phyloP scores from a whole-genome alignment of 2,888 invertebrate species.

The Onthophagus sagittarius region DNA sequence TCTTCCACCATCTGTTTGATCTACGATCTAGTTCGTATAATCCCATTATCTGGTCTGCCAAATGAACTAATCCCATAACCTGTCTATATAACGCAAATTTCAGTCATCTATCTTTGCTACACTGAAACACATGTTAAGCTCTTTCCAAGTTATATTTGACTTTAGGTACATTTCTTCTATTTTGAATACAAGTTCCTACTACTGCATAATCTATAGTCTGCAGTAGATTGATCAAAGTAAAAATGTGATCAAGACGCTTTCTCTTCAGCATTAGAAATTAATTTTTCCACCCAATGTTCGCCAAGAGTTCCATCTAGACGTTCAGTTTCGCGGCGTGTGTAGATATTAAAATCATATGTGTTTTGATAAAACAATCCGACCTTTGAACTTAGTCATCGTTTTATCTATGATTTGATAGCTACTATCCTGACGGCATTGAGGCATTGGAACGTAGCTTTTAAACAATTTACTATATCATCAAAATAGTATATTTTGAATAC shows the following conservation, averaged over 20 bases:
- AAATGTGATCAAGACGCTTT: slow-evolving; percentile 4
- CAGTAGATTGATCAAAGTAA: slow-evolving; percentile 26
- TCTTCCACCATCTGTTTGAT: slow-evolving; percentile 23
- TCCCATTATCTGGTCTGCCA: background rate
- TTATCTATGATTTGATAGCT: slow-evolving; percentile 16
- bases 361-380: background rate
- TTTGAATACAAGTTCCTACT: slow-evolving; percentile 26
- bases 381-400: slow-evolving; percentile 20
- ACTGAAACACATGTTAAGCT: slow-evolving; percentile 27
- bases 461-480: too few species aligned
- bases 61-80: slow-evolving; percentile 14
- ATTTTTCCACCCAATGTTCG: slow-evolving; percentile 27
- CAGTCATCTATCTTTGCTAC: slow-evolving; percentile 25
- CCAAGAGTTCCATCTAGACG: slow-evolving; percentile 23
- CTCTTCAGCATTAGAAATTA: slow-evolving; percentile 24
- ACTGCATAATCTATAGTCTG: slow-evolving; percentile 25
- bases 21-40: slow-evolving; percentile 17
- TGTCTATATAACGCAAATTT: slow-evolving; percentile 13
- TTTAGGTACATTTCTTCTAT: slow-evolving; percentile 8
- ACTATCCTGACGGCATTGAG: slow-evolving; percentile 22
- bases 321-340: slow-evolving; percentile 19
- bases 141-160: background rate
- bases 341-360: slow-evolving; percentile 18
- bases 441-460: slow-evolving; percentile 26
- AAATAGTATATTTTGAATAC: too few species aligned